A percentile compares a stretch with the other conserved stretches of the same genome.
phyloP scores from a whole-genome alignment of 2,113 vertebrate species.

The Leptodactylus fuscus region DNA sequence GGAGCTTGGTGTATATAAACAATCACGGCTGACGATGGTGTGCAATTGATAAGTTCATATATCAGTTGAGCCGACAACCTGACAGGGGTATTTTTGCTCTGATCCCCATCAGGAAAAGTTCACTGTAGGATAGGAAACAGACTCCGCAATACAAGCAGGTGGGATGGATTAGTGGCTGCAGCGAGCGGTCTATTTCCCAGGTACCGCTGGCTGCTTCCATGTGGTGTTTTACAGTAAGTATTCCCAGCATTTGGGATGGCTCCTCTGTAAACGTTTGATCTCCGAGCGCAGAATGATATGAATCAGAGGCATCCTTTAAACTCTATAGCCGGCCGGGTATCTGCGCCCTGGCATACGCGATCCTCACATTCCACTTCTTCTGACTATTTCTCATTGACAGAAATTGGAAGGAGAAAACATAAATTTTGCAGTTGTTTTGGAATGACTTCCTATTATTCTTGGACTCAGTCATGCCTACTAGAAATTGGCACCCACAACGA shows the following conservation, averaged over 20 bases:
- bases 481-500: conserved; percentile 17
- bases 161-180: not conserved
- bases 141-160: not conserved
- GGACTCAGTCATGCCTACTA: conserved; percentile 19
- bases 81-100: too few relatives aligned
- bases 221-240: not conserved
- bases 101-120: not conserved
- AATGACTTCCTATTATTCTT: conserved; percentile 36
- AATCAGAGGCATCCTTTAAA: not conserved
- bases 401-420: conserved; percentile 32
- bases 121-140: not conserved
- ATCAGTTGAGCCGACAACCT: too few relatives aligned
- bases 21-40: too few relatives aligned
- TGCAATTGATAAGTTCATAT: too few relatives aligned
- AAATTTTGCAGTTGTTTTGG: conserved; percentile 37
- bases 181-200: not conserved
- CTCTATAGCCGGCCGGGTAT: not conserved
- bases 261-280: not conserved
- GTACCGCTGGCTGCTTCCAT: not conserved
- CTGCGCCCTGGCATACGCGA: not conserved
- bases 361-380: conserved; percentile 20
- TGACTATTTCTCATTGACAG: conserved; percentile 27
- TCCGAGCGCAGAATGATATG: not conserved
- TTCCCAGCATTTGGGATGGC: not conserved
- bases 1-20: too few relatives aligned